Percentiles rank a stretch among this genome's conserved stretches.
These are phyloP conservation scores for Euphydryas editha DNA, from an alignment of 2,888 invertebrate genomes.

Conservation along the genomic window DNA sequence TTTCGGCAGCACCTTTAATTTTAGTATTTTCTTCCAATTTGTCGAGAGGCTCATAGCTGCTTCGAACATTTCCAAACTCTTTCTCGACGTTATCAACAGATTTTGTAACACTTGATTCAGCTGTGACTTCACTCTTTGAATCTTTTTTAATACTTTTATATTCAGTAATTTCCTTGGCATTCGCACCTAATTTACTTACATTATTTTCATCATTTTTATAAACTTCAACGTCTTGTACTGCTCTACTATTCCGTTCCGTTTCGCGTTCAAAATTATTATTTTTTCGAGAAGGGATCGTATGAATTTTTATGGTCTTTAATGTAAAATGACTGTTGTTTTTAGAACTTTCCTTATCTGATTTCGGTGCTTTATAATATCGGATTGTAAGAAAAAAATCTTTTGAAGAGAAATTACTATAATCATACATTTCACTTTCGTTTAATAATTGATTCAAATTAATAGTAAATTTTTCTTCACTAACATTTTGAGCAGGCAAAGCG, in stretches of 20 bases:
- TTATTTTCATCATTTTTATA: background rate
- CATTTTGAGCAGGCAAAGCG: background rate
- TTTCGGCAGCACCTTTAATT: no score
- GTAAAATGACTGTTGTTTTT: background rate
- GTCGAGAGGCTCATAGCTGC: no score
- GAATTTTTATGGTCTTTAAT: background rate
- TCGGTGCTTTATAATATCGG: conserved; percentile 8
- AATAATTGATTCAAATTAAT: conserved; percentile 3
- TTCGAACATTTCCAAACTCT: no score
- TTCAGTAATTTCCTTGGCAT: background rate
- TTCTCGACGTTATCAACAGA: no score
- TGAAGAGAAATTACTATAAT: background rate
- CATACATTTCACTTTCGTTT: conserved; percentile 11
- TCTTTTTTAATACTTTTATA: background rate
- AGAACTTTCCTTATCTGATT: conserved; percentile 1
- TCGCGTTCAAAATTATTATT: background rate
- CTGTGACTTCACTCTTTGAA: no score
- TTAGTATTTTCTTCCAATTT: no score
- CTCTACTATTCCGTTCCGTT: background rate
- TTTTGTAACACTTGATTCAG: no score
- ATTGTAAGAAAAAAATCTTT: background rate
- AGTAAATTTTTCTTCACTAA: background rate
- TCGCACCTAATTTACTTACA: background rate
- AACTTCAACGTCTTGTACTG: background rate
- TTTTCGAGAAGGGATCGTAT: background rate